Evolutionary conservation across 2,888 invertebrate genomes (phyloP).

Genomic region (Noctua janthe): DNA sequence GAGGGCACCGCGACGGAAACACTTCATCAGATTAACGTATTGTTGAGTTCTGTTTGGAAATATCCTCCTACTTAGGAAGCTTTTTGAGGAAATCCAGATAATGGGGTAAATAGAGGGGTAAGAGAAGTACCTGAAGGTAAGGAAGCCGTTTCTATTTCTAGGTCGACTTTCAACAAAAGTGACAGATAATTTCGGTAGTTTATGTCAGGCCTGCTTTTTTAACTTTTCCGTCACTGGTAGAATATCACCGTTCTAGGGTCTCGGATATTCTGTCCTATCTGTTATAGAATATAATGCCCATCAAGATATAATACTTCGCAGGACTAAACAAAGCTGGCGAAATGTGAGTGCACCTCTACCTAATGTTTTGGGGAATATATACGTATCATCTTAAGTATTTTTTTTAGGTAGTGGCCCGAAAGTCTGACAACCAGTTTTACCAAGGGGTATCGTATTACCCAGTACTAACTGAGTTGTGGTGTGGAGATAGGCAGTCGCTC

Average conservation of each 20-base stretch:
- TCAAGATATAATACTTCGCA: not conserved
- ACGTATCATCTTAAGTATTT: too few species aligned
- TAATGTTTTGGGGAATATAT: not conserved
- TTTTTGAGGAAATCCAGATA: not conserved
- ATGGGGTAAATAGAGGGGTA: not conserved
- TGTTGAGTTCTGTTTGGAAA: conserved; percentile 13
- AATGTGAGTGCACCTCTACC: not conserved
- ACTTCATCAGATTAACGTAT: conserved; percentile 48
- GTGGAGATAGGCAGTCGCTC: too few species aligned
- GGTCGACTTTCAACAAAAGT: not conserved
- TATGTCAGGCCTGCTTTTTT: not conserved
- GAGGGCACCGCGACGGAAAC: conserved; percentile 50
- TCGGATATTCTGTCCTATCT: not conserved
- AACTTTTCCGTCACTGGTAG: not conserved
- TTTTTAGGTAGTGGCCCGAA: too few species aligned
- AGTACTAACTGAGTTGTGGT: too few species aligned
- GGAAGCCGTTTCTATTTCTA: not conserved
- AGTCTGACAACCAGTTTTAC: too few species aligned
- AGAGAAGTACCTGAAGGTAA: not conserved
- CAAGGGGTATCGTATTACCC: too few species aligned
- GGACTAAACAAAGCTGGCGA: not conserved
- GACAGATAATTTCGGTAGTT: not conserved
- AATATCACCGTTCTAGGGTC: not conserved
- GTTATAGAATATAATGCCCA: not conserved
- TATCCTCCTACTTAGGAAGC: not conserved